Percentiles rank a stretch among this genome's conserved stretches.
These are phyloP conservation scores for Sesia apiformis DNA, from an alignment of 2,888 invertebrate genomes.

Conservation along the genomic window DNA sequence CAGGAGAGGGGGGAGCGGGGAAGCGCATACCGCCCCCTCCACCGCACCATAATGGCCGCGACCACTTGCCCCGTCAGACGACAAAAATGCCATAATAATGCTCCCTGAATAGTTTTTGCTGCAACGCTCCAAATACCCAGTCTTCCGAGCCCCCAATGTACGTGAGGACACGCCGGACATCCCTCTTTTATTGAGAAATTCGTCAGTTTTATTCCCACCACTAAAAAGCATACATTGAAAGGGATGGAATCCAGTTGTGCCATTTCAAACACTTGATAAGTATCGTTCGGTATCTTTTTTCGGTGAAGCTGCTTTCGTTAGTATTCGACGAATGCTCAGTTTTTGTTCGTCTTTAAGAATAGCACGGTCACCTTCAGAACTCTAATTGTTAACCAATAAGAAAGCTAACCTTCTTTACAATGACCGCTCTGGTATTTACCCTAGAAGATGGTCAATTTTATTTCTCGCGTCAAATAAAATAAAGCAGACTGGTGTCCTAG, in stretches of 20 bases:
- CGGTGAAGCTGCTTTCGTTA: constrained; percentile 55
- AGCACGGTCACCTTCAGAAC: constrained; percentile 67
- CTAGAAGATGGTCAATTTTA: neutral
- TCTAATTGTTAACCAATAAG: constrained; percentile 66
- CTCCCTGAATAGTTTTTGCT: constrained; percentile 71
- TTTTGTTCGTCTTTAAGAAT: constrained; percentile 50
- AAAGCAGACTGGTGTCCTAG: too few species aligned
- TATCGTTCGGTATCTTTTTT: constrained; percentile 60
- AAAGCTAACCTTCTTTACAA: constrained; percentile 26
- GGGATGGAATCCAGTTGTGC: constrained; percentile 69
- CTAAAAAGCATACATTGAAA: constrained; percentile 54
- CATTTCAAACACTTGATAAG: constrained; percentile 76
- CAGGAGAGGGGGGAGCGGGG: constrained; percentile 18
- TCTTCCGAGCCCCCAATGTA: constrained; percentile 38
- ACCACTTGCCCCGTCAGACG: constrained; percentile 69
- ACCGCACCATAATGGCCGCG: constrained; percentile 61
- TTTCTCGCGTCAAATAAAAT: too few species aligned
- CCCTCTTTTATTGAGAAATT: constrained; percentile 74
- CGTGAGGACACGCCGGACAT: constrained; percentile 67
- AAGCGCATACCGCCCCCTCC: constrained; percentile 21
- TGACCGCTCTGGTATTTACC: too few species aligned
- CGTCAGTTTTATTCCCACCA: constrained; percentile 66
- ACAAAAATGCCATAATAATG: constrained; percentile 76
- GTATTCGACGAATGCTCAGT: constrained; percentile 59
- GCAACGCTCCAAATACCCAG: constrained; percentile 69